phyloP scores from a whole-genome alignment of 2,797 vertebrate species.

The Coccyzus lansbergi region DNA sequence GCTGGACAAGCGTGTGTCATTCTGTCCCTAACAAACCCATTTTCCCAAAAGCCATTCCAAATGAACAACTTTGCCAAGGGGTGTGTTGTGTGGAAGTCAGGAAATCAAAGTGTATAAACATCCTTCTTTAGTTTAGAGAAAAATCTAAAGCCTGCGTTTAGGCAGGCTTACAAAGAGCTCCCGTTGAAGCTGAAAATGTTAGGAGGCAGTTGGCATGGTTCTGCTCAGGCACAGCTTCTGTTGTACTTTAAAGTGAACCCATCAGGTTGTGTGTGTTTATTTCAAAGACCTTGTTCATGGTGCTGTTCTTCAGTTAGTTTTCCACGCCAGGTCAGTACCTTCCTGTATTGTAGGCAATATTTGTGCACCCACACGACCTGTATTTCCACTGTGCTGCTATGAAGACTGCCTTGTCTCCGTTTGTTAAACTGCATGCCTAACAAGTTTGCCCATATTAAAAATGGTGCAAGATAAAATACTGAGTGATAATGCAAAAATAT shows the following conservation, averaged over 20 bases:
- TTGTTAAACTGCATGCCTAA: neutral
- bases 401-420: neutral
- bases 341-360: neutral
- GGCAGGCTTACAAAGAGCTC: neutral
- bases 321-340: neutral
- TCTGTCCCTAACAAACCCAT: neutral
- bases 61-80: neutral
- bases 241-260: neutral
- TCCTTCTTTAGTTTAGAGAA: neutral
- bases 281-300: neutral
- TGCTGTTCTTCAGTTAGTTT: neutral
- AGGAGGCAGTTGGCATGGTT: neutral
- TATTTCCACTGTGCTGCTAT: neutral
- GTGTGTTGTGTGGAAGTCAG: neutral
- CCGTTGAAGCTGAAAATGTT: neutral
- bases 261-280: neutral
- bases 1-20: neutral
- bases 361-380: fast-evolving
- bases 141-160: neutral
- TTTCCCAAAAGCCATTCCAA: neutral
- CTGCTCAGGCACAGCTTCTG: neutral
- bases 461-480: neutral
- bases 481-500: neutral
- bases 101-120: neutral
- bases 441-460: neutral